Percentiles rank a stretch among this genome's conserved stretches.
These are phyloP conservation scores for Brachypterus glaber DNA, from an alignment of 2,888 invertebrate species.

Conservation along the genomic window DNA sequence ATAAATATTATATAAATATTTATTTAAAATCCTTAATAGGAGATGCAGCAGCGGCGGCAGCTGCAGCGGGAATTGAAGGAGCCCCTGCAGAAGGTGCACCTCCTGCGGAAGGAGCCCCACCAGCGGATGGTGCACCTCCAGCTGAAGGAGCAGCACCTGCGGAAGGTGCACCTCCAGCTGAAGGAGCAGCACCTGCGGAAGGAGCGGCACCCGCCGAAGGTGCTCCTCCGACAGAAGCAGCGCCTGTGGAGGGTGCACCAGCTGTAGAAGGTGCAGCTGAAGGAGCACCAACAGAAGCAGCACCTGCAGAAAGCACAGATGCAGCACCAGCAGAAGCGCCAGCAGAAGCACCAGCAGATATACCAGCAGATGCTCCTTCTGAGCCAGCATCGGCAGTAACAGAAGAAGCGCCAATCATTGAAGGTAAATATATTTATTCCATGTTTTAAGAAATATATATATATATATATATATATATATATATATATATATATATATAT, in stretches of 20 bases:
- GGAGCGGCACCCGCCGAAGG: slow-evolving; percentile 26
- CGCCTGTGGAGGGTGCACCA: slow-evolving; percentile 22
- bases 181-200: slow-evolving; percentile 20
- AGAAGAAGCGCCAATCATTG: slow-evolving; percentile 19
- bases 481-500: too few relatives aligned
- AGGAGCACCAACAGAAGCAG: slow-evolving; percentile 34
- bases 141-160: slow-evolving; percentile 24
- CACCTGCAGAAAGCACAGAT: slow-evolving; percentile 32
- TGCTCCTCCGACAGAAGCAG: slow-evolving; percentile 22
- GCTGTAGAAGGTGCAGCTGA: slow-evolving; percentile 28
- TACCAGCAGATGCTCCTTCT: slow-evolving; percentile 24
- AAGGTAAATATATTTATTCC: slow-evolving; percentile 13
- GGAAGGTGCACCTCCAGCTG: slow-evolving; percentile 33
- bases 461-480: too few relatives aligned
- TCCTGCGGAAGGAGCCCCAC: slow-evolving; percentile 21
- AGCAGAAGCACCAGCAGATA: slow-evolving; percentile 24
- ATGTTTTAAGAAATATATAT: too few relatives aligned
- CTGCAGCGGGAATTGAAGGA: slow-evolving; percentile 21
- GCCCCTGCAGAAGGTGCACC: slow-evolving; percentile 22
- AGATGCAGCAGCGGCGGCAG: slow-evolving; percentile 1
- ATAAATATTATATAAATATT: too few relatives aligned
- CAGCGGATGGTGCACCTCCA: slow-evolving; percentile 20
- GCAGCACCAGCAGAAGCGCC: slow-evolving; percentile 25
- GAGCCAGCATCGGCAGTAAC: slow-evolving; percentile 25
- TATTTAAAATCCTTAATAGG: too few relatives aligned